These are phyloP conservation scores for Neosalanx taihuensis DNA, from an alignment of 2,797 vertebrate species.

Conservation along the genomic window DNA sequence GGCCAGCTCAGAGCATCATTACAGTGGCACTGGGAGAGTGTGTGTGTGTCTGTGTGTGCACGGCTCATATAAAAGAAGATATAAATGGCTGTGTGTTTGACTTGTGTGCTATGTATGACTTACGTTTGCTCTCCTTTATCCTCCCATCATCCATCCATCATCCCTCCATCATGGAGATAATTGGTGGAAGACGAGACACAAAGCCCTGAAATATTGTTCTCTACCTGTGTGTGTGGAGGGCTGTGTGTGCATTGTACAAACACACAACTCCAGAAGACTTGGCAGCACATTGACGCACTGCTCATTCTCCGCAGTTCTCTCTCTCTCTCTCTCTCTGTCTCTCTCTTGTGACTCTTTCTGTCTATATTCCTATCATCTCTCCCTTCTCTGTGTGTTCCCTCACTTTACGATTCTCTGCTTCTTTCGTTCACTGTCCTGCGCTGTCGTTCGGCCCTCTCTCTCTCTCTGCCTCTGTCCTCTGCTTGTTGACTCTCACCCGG, in stretches of 20 bases:
- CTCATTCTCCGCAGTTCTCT: constrained; percentile 21
- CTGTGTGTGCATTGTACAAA: no score
- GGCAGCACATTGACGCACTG: constrained; percentile 12
- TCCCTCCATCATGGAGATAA: constrained; percentile 40
- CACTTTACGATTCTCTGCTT: neutral
- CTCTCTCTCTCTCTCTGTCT: constrained; percentile 18
- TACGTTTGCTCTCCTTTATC: constrained; percentile 25
- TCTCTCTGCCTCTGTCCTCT: no score
- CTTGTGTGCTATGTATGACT: no score
- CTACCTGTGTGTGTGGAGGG: no score
- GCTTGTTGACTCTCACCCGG: neutral
- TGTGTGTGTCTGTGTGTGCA: no score
- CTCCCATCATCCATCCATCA: constrained; percentile 17
- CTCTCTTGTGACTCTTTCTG: constrained; percentile 15
- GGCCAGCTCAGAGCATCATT: no score
- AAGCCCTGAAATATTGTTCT: constrained; percentile 29
- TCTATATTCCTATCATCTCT: constrained; percentile 18
- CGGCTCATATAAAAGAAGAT: no score
- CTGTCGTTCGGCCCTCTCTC: no score
- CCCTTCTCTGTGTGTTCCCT: constrained; percentile 7
- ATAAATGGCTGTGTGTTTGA: no score
- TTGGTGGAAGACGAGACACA: constrained; percentile 32
- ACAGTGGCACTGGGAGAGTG: no score
- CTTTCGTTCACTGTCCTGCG: no score
- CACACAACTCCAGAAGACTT: no score